Percentiles rank a stretch among this genome's conserved stretches.
Conservation (phyloP, 1,140 invertebrate genomes). For the Drosophila subpulchrella region DNA sequence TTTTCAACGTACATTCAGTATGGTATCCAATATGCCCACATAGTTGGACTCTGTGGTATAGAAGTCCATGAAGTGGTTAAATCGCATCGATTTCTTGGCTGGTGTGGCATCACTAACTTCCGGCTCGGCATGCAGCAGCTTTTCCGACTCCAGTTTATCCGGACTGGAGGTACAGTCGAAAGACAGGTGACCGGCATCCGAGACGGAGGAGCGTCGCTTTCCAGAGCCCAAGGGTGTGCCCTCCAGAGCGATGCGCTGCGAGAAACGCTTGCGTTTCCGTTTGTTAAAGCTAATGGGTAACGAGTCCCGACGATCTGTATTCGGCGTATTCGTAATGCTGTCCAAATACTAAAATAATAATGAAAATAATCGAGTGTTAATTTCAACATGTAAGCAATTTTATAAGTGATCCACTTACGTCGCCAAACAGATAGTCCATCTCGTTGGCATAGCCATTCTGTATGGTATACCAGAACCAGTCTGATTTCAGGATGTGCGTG, state of each 20-base stretch:
- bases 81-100: conserved; percentile 88
- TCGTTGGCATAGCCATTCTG: conserved; percentile 98
- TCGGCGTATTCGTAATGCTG: conserved; percentile 82
- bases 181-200: conserved; percentile 91
- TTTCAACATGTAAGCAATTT: too few relatives aligned
- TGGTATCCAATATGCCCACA: conserved; percentile 96
- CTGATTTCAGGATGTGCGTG: conserved; percentile 92
- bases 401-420: conserved; percentile 86
- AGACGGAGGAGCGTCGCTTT: conserved; percentile 92
- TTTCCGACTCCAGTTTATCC: conserved; percentile 85
- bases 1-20: conserved; percentile 89
- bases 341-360: conserved; percentile 70
- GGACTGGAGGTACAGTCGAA: conserved; percentile 93
- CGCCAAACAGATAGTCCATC: conserved; percentile 93
- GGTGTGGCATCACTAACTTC: conserved; percentile 85
- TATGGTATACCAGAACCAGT: conserved; percentile 98
- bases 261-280: conserved; percentile 90
- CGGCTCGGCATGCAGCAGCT: conserved; percentile 83
- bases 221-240: conserved; percentile 76
- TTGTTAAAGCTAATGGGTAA: conserved; percentile 83
- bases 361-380: neutral
- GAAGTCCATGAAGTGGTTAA: conserved; percentile 95
- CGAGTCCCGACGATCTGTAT: conserved; percentile 87
- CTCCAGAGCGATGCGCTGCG: conserved; percentile 77
- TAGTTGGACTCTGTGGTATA: conserved; percentile 99